Conservation (phyloP, 2,113 vertebrate species). For the Hippocampus mohnikei region DNA sequence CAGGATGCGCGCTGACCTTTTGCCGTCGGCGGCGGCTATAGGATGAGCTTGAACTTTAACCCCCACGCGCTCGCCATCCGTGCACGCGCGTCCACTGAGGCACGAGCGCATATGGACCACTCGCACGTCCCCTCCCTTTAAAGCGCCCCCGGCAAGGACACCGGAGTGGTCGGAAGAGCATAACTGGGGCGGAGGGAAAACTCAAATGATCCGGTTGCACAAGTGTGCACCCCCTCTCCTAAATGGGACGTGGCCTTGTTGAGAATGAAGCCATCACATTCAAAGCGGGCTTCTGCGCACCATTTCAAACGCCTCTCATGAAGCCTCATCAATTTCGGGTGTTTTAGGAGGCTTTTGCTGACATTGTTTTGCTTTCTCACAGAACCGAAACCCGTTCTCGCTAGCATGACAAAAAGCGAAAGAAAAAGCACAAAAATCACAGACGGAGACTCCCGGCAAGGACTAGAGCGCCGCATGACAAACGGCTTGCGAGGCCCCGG, state of each 20-base stretch:
- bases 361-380: too few species aligned
- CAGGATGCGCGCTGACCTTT: conserved; percentile 31
- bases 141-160: conserved; percentile 54
- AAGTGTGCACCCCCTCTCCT: not conserved
- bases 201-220: not conserved
- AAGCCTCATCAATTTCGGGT: too few species aligned
- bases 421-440: not conserved
- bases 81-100: conserved; percentile 37
- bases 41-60: conserved; percentile 34
- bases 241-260: not conserved
- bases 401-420: not conserved
- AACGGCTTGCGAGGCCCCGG: conserved; percentile 59
- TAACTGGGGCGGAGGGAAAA: not conserved
- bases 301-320: too few species aligned
- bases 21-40: conserved; percentile 25
- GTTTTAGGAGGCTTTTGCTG: too few species aligned
- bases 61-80: conserved; percentile 26
- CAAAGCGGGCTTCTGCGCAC: too few species aligned
- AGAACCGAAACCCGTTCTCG: too few species aligned
- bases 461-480: conserved; percentile 63
- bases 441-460: not conserved
- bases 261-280: too few species aligned
- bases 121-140: not conserved
- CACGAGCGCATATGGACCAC: conserved; percentile 19
- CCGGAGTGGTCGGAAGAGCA: not conserved